Percentiles rank a stretch among this genome's conserved stretches.
Evolutionary conservation across 2,113 vertebrate species (phyloP).

Genomic region (Meles meles): DNA sequence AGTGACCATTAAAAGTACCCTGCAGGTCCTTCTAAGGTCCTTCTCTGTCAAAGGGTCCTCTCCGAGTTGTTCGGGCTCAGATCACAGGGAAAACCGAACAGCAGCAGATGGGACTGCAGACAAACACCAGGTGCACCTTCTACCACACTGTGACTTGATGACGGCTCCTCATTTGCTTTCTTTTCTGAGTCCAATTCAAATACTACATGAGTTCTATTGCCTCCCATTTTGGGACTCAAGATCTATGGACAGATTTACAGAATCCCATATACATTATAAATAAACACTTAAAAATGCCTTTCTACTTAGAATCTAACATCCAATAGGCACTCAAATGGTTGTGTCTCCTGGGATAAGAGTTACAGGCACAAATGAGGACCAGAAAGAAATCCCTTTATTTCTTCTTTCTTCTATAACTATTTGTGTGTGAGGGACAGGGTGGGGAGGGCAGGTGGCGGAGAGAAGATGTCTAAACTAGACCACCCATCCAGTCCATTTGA

Average conservation of each 20-base stretch:
- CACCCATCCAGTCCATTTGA: neutral
- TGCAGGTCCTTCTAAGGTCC: neutral
- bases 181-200: neutral
- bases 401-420: neutral
- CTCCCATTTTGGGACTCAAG: neutral
- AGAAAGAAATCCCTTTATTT: neutral
- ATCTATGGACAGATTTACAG: neutral
- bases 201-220: neutral
- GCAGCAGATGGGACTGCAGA: neutral
- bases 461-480: neutral
- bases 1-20: neutral
- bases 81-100: neutral
- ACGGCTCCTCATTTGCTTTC: neutral
- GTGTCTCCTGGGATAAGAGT: neutral
- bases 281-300: neutral
- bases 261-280: neutral
- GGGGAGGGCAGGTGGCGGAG: rapidly evolving
- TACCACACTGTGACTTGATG: neutral
- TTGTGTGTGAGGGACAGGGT: neutral
- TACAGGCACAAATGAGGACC: neutral
- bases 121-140: neutral
- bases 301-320: neutral
- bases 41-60: neutral
- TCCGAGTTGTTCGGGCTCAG: neutral
- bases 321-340: neutral